A percentile compares a stretch with the other conserved stretches of the same genome.
phyloP scores from a whole-genome alignment of 2,113 vertebrate genomes.

The Pteruthius melanotis region DNA sequence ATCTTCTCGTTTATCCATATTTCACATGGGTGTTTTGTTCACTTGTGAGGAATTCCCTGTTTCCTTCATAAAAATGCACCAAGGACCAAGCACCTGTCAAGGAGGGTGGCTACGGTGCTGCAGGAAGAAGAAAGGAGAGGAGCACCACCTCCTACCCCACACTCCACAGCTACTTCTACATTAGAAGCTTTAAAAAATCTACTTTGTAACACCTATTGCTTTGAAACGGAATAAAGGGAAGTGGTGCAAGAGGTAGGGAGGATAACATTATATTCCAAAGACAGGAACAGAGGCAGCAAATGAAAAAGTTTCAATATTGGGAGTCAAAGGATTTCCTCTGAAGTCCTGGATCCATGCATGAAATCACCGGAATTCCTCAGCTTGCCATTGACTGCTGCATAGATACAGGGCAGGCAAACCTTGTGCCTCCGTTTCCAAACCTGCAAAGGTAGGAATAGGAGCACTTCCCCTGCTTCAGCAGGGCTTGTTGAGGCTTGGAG shows the following conservation, averaged over 20 bases:
- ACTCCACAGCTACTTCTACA: neutral
- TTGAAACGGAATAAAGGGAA: neutral
- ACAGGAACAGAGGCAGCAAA: neutral
- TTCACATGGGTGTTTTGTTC: neutral
- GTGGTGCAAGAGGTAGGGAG: neutral
- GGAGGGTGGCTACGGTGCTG: fast-evolving
- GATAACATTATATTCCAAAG: neutral
- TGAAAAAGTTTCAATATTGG: neutral
- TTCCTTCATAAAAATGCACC: neutral
- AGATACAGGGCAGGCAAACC: neutral
- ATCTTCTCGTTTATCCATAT: neutral
- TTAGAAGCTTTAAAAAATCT: neutral
- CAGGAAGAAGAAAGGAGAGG: neutral
- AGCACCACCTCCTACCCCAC: neutral
- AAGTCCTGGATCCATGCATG: neutral
- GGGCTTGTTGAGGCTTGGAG: slow-evolving; percentile 34
- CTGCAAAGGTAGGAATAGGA: neutral
- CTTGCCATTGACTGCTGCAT: neutral
- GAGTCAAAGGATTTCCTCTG: neutral
- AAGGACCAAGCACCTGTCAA: neutral
- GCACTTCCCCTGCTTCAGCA: neutral
- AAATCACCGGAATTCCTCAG: neutral
- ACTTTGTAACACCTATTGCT: neutral
- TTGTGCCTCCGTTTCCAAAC: slow-evolving; percentile 2
- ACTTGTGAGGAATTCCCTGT: neutral